Percentiles rank a stretch among this genome's conserved stretches.
Evolutionary conservation across 2,797 vertebrate species (phyloP).

Genomic region (Loris lydekkerianus): DNA sequence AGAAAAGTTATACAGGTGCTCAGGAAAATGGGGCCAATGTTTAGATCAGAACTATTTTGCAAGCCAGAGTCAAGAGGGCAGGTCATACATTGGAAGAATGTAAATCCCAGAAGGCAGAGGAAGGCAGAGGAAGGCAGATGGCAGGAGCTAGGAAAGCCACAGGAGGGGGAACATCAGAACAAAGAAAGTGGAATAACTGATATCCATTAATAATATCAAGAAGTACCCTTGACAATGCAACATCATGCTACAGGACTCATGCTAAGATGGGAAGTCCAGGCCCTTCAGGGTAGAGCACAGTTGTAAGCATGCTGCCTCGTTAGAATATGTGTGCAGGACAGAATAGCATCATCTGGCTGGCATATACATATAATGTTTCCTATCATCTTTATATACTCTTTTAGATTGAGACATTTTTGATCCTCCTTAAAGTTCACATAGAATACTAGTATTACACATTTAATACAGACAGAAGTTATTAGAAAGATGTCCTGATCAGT

Average conservation of each 20-base stretch:
- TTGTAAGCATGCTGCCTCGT: not conserved
- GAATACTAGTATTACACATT: not conserved
- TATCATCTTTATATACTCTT: constrained; percentile 38
- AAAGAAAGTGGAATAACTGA: not conserved
- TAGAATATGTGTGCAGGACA: not conserved
- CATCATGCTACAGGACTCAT: not conserved
- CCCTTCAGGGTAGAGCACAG: not conserved
- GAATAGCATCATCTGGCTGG: not conserved
- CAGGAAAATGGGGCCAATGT: constrained; percentile 39
- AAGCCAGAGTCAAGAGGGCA: constrained; percentile 43
- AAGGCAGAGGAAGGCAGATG: constrained; percentile 13
- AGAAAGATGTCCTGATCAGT: constrained; percentile 39
- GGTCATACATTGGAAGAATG: not conserved
- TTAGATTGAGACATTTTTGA: constrained; percentile 36
- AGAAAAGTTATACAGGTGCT: constrained; percentile 4
- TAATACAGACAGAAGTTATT: constrained; percentile 30
- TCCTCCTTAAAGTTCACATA: constrained; percentile 20
- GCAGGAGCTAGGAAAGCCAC: not conserved
- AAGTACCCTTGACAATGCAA: not conserved
- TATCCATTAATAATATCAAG: not conserved
- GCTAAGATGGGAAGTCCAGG: not conserved
- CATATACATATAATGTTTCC: not conserved
- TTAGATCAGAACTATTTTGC: constrained; percentile 13
- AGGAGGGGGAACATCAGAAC: not conserved
- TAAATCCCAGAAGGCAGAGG: constrained; percentile 13